Conservation (phyloP, 2,113 vertebrate species). For the Sceloporus tristichus region DNA sequence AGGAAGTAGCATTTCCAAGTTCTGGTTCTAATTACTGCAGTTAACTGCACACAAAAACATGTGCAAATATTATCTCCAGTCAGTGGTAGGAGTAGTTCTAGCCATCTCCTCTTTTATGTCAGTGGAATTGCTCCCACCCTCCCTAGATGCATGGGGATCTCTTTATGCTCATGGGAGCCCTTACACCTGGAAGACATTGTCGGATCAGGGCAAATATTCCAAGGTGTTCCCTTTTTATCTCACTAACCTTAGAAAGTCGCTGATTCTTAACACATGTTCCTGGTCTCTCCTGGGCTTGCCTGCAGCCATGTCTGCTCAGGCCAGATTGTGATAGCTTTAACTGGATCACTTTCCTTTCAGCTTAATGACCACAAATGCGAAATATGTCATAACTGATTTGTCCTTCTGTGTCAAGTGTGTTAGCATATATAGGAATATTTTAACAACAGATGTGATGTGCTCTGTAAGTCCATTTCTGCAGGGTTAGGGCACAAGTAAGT, state of each 20-base stretch:
- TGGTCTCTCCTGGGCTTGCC: conserved; percentile 33
- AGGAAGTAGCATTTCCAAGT: not conserved
- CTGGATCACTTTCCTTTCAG: conserved; percentile 63
- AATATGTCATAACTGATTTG: conserved; percentile 57
- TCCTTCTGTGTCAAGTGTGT: conserved; percentile 53
- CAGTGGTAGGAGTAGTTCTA: not conserved
- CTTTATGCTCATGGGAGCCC: not conserved
- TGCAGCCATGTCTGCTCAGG: conserved; percentile 28
- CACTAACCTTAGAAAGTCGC: conserved; percentile 8
- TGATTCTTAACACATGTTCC: conserved; percentile 21
- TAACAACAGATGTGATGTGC: conserved; percentile 57
- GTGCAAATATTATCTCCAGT: not conserved
- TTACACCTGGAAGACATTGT: not conserved
- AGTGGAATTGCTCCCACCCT: not conserved
- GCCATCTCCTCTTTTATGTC: not conserved
- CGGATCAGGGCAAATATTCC: conserved; percentile 2
- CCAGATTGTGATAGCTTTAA: conserved; percentile 64
- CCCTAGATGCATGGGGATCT: not conserved
- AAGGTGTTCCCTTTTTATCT: conserved; percentile 26
- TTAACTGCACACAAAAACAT: not conserved
- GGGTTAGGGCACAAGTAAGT: conserved; percentile 24
- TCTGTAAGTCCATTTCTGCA: conserved; percentile 49
- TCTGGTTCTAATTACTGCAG: not conserved
- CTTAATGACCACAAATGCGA: conserved; percentile 66
- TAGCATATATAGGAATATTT: conserved; percentile 60